Conservation (phyloP, 2,113 vertebrate genomes). For the Megalops atlanticus region DNA sequence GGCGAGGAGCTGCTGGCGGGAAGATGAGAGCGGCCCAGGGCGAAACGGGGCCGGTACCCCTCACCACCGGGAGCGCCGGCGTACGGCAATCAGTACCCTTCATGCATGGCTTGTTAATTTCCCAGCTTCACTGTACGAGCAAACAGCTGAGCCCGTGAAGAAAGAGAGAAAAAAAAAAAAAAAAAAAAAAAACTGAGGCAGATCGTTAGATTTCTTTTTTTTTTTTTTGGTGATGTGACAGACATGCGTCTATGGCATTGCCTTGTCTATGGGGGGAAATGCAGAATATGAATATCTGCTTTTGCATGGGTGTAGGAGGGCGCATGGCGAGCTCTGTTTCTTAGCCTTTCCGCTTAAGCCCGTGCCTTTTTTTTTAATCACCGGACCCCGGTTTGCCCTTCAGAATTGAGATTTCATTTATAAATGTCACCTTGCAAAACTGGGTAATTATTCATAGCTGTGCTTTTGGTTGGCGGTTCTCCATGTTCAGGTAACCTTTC, state of each 20-base stretch:
- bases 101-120: neutral
- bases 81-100: neutral
- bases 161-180: too few relatives aligned
- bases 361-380: constrained; percentile 45
- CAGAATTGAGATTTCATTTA: constrained; percentile 38
- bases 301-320: too few relatives aligned
- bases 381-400: constrained; percentile 36
- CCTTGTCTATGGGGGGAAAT: too few relatives aligned
- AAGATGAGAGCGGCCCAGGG: neutral
- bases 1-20: too few relatives aligned
- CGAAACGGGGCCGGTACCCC: neutral
- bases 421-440: constrained; percentile 48
- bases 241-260: too few relatives aligned
- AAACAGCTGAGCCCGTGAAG: neutral
- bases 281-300: constrained; percentile 11
- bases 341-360: neutral
- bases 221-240: too few relatives aligned
- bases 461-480: neutral
- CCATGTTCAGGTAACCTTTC: constrained; percentile 33
- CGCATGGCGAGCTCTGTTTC: neutral
- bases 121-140: neutral
- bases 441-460: constrained; percentile 52
- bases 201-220: too few relatives aligned
- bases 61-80: neutral
- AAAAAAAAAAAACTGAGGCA: too few relatives aligned